Conservation (phyloP, 2,888 invertebrate genomes). For the Leptinotarsa haldemani region DNA sequence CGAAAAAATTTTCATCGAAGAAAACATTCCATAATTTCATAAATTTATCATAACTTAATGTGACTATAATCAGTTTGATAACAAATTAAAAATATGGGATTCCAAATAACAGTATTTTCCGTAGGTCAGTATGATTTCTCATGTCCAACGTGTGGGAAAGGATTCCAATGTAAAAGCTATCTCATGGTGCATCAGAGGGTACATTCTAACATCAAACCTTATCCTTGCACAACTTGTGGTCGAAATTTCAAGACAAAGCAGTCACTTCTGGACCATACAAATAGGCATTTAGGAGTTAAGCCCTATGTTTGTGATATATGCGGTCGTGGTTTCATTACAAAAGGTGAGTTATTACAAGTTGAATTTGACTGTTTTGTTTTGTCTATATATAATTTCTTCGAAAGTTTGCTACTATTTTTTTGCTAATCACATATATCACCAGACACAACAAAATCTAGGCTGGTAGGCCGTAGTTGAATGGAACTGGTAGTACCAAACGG, state of each 20-base stretch:
- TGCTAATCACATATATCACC: too few relatives aligned
- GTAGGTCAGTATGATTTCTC: constrained; percentile 68
- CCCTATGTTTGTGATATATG: constrained; percentile 72
- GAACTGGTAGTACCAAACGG: too few relatives aligned
- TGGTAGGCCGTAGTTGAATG: too few relatives aligned
- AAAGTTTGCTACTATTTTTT: too few relatives aligned
- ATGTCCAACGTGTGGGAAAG: constrained; percentile 72
- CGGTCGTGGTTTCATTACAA: constrained; percentile 71
- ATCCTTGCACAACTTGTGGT: constrained; percentile 70
- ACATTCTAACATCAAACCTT: constrained; percentile 71
- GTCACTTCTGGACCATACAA: constrained; percentile 71
- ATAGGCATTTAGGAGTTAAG: constrained; percentile 72
- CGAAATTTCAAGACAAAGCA: constrained; percentile 73
- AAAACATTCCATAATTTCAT: too few relatives aligned
- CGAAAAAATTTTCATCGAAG: too few relatives aligned
- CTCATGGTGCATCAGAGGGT: constrained; percentile 72
- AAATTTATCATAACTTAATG: too few relatives aligned
- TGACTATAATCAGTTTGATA: too few relatives aligned
- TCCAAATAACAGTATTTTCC: neutral
- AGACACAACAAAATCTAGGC: too few relatives aligned
- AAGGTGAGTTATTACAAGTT: constrained; percentile 59
- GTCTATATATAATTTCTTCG: too few relatives aligned
- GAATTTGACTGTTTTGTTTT: neutral
- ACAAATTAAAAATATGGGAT: too few relatives aligned
- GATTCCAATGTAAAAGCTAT: constrained; percentile 73